Evolutionary conservation across 35 echinoderm and acorn worm species (phyloP), one percentile per base, ranked within the genome.

Genomic region (Chiridota heheva): DNA sequence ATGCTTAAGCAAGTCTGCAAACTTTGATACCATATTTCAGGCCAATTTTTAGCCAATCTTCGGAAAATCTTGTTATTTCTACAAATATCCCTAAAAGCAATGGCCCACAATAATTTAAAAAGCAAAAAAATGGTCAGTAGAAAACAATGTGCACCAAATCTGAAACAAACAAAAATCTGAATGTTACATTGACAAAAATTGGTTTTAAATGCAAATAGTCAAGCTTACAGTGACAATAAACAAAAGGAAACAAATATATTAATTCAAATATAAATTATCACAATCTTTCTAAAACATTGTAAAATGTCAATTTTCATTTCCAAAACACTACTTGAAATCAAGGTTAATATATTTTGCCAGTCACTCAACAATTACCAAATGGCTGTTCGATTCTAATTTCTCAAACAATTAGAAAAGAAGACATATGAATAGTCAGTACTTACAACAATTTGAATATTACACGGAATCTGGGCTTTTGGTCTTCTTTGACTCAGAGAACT

Each of bases 381-480:
- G 12, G 55, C 18, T 22, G 4, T n/a, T 51, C 46, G 7, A 7
- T 51, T 51, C 46, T 51, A 4, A 7, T 5, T 5, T 60, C 26
- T 31, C 6, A 60, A 60, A 31, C 24, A 60, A 60, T 16, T 28
- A 24, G 8, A 31, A 2, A 60, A 2, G 33, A 60, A 13, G 33
- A 28, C 4, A 60, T 16, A 24, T 6, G 33, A 18, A 28, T 28
- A 42, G 12, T 4, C 31, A 40, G 26, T 40, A 71, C 91, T 89
- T 89, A 95, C 91, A 77, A 95, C 91, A 73, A 95, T 95, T 38
- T 89, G 72, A 26, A 95, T 95, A 40, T 88, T 88, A 31, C 86
- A 92, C 4, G 90, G 90, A 13, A 84, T 77, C 41, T 76, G 72
- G 38, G 90, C 90, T 36, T 78, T 64, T 20, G 90, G 90, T 8